Evolutionary conservation across 2,113 vertebrate species (phyloP).

Genomic region (Thinocorus orbignyianus): DNA sequence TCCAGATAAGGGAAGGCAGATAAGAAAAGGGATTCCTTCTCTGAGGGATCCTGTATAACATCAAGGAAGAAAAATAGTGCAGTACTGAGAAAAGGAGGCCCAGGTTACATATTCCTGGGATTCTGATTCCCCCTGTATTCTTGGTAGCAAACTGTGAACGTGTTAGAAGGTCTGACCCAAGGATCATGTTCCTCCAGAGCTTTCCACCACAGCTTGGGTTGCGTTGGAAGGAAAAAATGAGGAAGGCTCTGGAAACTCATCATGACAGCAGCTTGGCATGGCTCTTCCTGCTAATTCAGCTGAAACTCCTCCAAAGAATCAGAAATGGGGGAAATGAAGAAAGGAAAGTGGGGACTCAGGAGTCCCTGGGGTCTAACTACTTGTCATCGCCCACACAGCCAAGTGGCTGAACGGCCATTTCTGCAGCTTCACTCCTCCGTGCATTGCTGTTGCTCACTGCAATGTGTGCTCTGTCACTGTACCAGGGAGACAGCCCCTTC

Average conservation of each 20-base stretch:
- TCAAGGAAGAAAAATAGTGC: not conserved
- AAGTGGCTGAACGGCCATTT: conserved; percentile 15
- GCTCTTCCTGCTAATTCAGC: conserved; percentile 1
- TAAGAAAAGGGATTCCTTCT: not conserved
- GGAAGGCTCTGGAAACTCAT: not conserved
- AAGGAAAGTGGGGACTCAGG: conserved; percentile 13
- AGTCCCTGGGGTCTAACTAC: conserved; percentile 17
- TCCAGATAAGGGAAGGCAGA: not conserved
- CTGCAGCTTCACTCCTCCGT: conserved; percentile 15
- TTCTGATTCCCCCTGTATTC: not conserved
- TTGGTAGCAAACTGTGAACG: not conserved
- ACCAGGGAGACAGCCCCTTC: conserved; percentile 18
- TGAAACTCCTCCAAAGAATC: conserved; percentile 21
- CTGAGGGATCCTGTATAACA: not conserved
- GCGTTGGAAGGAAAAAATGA: not conserved
- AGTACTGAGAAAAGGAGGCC: not conserved
- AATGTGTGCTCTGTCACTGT: conserved; percentile 26
- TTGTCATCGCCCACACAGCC: conserved; percentile 51
- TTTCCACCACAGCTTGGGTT: not conserved
- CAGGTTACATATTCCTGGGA: not conserved
- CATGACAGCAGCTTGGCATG: conserved; percentile 24
- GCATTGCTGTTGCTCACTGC: not conserved
- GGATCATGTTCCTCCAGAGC: not conserved
- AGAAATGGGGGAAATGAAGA: conserved; percentile 16
- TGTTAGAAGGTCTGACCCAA: not conserved